Conservation (phyloP, 2,888 invertebrate species). For the Epistrophe grossulariae region DNA sequence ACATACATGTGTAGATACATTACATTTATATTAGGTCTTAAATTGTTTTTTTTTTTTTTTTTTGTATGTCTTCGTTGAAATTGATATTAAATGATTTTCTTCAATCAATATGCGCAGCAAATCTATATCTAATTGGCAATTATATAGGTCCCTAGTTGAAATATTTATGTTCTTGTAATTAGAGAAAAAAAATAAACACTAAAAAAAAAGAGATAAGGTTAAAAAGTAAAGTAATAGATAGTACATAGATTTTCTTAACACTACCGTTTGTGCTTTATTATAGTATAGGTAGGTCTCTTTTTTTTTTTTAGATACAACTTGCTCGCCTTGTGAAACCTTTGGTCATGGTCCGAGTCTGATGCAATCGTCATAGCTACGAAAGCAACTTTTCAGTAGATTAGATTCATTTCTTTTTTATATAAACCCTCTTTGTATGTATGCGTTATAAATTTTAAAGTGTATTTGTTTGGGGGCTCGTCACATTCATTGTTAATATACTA, state of each 20-base stretch:
- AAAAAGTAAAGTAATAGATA: too few species aligned
- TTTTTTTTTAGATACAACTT: not conserved
- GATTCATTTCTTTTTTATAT: not conserved
- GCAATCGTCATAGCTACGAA: constrained; percentile 22
- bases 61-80: not conserved
- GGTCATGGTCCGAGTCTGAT: constrained; percentile 15
- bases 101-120: constrained; percentile 13
- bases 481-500: not conserved
- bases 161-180: not conserved
- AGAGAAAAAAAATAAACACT: not conserved
- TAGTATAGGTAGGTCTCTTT: not conserved
- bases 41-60: too few species aligned
- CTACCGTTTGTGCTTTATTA: too few species aligned
- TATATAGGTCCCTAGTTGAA: not conserved
- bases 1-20: not conserved
- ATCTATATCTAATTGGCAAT: constrained; percentile 4
- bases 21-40: not conserved
- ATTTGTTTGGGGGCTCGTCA: constrained; percentile 34
- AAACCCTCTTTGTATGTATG: not conserved
- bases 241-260: too few species aligned
- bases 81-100: constrained; percentile 24
- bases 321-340: constrained; percentile 10
- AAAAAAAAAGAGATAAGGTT: not conserved
- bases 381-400: not conserved
- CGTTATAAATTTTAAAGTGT: not conserved